These are phyloP conservation scores for Macquaria australasica DNA, from an alignment of 2,113 vertebrate species.

Conservation along the genomic window DNA sequence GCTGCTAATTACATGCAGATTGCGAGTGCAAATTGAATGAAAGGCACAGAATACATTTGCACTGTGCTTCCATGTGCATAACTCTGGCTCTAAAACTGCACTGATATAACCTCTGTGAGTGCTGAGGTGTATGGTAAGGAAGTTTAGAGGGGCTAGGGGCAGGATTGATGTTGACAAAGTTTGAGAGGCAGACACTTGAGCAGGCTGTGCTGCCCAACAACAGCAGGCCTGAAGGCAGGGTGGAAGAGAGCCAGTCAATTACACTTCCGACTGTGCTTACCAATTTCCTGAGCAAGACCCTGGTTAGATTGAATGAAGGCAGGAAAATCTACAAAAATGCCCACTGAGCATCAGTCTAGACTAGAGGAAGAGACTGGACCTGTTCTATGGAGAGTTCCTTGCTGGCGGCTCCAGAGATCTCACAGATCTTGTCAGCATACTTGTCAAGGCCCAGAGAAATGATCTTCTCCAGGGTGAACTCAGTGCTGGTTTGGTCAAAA, in stretches of 20 bases:
- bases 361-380: slow-evolving; percentile 72
- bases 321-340: neutral
- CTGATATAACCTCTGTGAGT: neutral
- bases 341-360: neutral
- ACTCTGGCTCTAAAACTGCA: neutral
- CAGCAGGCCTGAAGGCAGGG: neutral
- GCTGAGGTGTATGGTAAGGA: neutral
- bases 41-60: neutral
- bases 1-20: slow-evolving; percentile 10
- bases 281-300: neutral
- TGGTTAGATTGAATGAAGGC: neutral
- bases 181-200: neutral
- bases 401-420: slow-evolving; percentile 88
- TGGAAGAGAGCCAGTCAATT: neutral
- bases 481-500: slow-evolving; percentile 85
- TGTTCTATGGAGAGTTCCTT: slow-evolving; percentile 92
- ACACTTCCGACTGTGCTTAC: neutral
- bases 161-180: neutral
- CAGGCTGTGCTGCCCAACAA: neutral
- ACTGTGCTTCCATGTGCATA: neutral
- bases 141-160: neutral
- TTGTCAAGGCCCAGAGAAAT: slow-evolving; percentile 86
- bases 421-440: slow-evolving; percentile 84
- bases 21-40: neutral
- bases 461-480: slow-evolving; percentile 90